Evolutionary conservation across 1,140 invertebrate genomes (phyloP).

Genomic region (Chlorops oryzae): DNA sequence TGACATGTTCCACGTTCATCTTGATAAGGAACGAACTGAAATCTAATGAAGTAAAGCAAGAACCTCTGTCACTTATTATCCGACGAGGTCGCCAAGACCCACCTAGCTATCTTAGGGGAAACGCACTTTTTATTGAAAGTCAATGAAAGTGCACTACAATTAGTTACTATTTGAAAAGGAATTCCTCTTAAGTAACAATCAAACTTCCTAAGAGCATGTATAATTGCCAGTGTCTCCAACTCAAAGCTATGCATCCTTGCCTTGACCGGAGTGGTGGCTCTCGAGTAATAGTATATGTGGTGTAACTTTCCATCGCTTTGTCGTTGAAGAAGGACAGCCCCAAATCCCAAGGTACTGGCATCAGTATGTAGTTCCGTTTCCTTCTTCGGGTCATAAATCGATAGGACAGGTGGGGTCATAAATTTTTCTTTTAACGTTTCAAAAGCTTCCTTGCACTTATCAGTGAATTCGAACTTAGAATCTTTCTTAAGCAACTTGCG

Average conservation of each 20-base stretch:
- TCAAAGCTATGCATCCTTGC: conserved; percentile 48
- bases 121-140: conserved; percentile 46
- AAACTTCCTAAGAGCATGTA: conserved; percentile 50
- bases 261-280: conserved; percentile 43
- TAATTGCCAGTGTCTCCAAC: conserved; percentile 51
- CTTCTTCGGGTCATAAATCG: conserved; percentile 13
- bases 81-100: conserved; percentile 22
- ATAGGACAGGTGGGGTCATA: conserved; percentile 14
- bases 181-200: conserved; percentile 48
- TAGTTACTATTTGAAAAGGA: conserved; percentile 48
- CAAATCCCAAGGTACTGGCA: conserved; percentile 27
- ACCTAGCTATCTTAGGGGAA: conserved; percentile 34
- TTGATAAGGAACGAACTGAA: conserved; percentile 20
- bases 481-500: not conserved
- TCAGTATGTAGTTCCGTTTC: conserved; percentile 24
- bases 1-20: conserved; percentile 16
- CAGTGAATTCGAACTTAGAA: too few relatives aligned
- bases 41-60: conserved; percentile 25
- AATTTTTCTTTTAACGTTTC: too few relatives aligned
- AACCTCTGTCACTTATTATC: conserved; percentile 29
- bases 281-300: conserved; percentile 43
- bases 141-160: conserved; percentile 37
- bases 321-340: conserved; percentile 35
- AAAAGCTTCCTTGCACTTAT: too few relatives aligned
- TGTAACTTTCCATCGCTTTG: too few relatives aligned